Evolutionary conservation across 2,113 vertebrate species (phyloP).

Genomic region (Megaceryle torquata): DNA sequence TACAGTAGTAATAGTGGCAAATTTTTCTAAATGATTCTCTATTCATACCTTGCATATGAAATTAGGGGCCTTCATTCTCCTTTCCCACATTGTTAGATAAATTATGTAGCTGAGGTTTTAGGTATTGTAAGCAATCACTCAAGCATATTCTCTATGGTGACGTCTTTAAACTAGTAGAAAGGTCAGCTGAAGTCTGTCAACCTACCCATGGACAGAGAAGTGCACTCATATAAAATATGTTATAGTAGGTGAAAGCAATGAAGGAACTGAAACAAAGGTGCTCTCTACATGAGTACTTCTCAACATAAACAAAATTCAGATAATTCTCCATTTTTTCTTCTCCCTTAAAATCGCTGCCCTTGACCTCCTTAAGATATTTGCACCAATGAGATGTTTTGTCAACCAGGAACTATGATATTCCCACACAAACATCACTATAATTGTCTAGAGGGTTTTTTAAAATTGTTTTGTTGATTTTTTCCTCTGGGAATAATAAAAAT

Average conservation of each 20-base stretch:
- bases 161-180: not conserved
- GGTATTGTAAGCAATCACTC: not conserved
- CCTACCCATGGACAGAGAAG: not conserved
- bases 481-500: not conserved
- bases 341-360: not conserved
- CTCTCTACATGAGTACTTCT: not conserved
- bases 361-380: not conserved
- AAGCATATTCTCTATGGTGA: not conserved
- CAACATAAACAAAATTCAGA: not conserved
- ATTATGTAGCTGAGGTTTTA: not conserved
- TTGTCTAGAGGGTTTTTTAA: not conserved
- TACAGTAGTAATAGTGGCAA: rapidly evolving
- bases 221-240: rapidly evolving
- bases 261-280: not conserved
- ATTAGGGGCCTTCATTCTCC: not conserved
- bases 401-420: not conserved
- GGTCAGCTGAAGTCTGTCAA: not conserved
- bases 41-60: not conserved
- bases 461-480: not conserved
- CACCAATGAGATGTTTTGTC: not conserved
- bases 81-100: not conserved
- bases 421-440: not conserved
- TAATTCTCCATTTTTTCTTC: not conserved
- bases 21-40: not conserved
- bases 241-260: no score